Evolutionary conservation across 2,113 vertebrate species (phyloP), one percentile per base, ranked within the genome.

Genomic region (Tricholaema leucomelas): DNA sequence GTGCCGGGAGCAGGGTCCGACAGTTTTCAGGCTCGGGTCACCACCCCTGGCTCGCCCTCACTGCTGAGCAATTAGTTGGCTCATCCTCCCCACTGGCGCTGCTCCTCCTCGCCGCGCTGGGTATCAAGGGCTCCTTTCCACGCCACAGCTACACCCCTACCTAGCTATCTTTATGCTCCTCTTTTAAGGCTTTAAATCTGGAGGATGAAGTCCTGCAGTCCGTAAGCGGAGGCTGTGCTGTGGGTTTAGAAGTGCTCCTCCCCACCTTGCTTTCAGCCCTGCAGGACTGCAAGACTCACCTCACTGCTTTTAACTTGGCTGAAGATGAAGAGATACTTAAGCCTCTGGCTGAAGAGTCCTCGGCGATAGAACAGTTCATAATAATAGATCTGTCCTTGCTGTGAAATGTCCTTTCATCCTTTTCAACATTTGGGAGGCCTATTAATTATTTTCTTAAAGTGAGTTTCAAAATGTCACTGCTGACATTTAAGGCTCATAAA

Each of bases 401-500:
- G 5, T 59, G 78, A 73, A 81, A 84, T 8, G 31, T 33, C 4
- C 44, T 50, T 48, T 36, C 44, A 75, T 31, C 20, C 66, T 65
- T 21, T 12, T 27, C 74, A 30, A 91, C 79, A 56, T 42, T 59
- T 54, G 87, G 40, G 28, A 35, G 88, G 40, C 31, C 59, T 52
- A 87, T 92, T 94, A 78, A 93, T 92, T 93, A 81, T 73, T 90
- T 85, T n/a, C 81, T 73, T 84, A 81, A 83, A 83, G 76, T 17
- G 44, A 33, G 31, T 78, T 65, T 66, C 77, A 48, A 38, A 87
- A 85, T 77, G 86, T 66, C 67, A 85, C 71, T 31, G 67, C 75
- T 92, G 88, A 88, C 92, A 94, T 92, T 94, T 91, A 63, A 88
- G 74, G 72, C 67, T 93, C 84, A 60, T 92, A 56, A 84, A 85